Evolutionary conservation across 64 coral and sea anemone species (phyloP).

Genomic region (Hydrozoanthus tunicans): DNA sequence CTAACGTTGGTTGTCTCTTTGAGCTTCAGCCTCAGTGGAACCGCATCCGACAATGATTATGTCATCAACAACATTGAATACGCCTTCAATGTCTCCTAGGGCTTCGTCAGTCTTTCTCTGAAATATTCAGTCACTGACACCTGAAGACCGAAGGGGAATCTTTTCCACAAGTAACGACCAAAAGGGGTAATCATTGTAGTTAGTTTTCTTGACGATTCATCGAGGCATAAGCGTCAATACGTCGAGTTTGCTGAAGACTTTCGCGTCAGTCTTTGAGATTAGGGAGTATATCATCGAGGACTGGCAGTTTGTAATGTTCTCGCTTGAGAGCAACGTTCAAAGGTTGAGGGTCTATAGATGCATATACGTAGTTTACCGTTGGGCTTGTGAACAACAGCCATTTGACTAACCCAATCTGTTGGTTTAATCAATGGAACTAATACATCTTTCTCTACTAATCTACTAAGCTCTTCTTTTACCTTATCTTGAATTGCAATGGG

Average conservation of each 20-base stretch:
- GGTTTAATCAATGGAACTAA: not conserved
- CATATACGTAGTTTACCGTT: slow-evolving; percentile 33
- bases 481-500: no score
- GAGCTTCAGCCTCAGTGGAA: not conserved
- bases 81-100: not conserved
- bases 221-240: no score
- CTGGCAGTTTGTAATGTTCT: slow-evolving; percentile 9
- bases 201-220: not conserved
- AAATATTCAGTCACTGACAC: slow-evolving; percentile 27
- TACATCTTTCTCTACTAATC: no score
- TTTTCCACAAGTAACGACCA: no score
- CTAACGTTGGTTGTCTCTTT: no score
- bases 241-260: slow-evolving; percentile 60
- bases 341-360: slow-evolving; percentile 1
- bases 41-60: slow-evolving; percentile 20
- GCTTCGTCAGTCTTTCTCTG: slow-evolving; percentile 21
- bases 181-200: not conserved
- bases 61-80: not conserved
- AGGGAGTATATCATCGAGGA: no score
- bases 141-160: no score
- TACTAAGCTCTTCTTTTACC: no score
- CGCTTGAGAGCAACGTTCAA: not conserved
- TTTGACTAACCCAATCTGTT: no score
- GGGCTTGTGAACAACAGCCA: no score
- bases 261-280: slow-evolving; percentile 20